These are phyloP conservation scores for Lumbricus terrestris DNA, from an alignment of 2,888 invertebrate species.

Conservation along the genomic window DNA sequence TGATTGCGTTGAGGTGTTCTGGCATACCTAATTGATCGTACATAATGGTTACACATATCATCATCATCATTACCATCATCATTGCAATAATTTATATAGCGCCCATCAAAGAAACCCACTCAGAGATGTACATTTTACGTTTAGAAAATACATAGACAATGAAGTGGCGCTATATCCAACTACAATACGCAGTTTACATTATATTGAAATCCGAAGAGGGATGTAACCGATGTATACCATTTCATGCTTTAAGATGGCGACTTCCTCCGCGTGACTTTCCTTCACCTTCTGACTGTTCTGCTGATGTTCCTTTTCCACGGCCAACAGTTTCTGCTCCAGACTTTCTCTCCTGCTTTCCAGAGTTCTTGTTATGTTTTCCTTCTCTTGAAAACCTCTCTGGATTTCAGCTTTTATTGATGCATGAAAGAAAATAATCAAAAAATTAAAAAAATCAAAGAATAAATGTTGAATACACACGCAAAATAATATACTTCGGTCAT, in stretches of 20 bases:
- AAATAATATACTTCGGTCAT: not conserved
- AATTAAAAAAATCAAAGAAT: not conserved
- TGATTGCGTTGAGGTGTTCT: not conserved
- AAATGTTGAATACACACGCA: not conserved
- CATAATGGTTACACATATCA: not conserved
- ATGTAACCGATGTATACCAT: too few species aligned
- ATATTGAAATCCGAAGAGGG: not conserved
- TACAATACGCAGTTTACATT: not conserved
- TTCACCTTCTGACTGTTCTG: constrained; percentile 58
- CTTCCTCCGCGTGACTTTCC: constrained; percentile 59
- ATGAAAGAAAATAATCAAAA: not conserved
- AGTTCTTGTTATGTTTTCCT: constrained; percentile 55
- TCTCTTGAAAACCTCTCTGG: constrained; percentile 53
- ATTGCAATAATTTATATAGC: too few species aligned
- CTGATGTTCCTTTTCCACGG: constrained; percentile 64
- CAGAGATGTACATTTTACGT: too few species aligned
- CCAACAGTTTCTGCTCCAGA: constrained; percentile 77
- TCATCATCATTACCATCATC: too few species aligned
- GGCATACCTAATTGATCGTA: not conserved
- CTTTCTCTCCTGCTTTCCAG: constrained; percentile 61
- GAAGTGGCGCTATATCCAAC: not conserved
- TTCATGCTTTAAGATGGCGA: constrained; percentile 56
- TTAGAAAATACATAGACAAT: not conserved
- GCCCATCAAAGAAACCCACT: too few species aligned
- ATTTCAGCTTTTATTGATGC: constrained; percentile 55